Conservation (phyloP, 2,113 vertebrate genomes). For the Marcusenius ussheri region DNA sequence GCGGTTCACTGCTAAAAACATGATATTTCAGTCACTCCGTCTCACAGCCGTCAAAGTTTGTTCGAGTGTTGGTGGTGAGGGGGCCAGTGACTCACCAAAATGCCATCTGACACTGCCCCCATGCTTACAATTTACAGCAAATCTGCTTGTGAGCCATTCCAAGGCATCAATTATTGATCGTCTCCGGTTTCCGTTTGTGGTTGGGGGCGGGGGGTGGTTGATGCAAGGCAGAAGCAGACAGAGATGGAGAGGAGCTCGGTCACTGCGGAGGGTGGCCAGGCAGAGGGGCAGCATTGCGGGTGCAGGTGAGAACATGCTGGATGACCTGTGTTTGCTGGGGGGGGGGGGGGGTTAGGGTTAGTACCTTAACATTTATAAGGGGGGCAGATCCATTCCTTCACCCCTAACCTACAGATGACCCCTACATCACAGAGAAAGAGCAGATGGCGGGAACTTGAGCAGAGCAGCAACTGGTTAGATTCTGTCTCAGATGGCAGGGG, state of each 20-base stretch:
- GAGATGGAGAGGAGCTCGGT: not conserved
- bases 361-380: not conserved
- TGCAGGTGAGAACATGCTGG: not conserved
- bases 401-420: constrained; percentile 11
- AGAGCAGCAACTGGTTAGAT: not conserved
- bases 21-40: not conserved
- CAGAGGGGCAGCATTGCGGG: not conserved
- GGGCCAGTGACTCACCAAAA: constrained; percentile 26
- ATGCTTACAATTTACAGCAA: constrained; percentile 55
- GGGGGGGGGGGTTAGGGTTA: not conserved
- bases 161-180: constrained; percentile 66
- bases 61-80: constrained; percentile 18
- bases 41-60: constrained; percentile 27
- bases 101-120: constrained; percentile 45
- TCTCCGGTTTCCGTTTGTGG: constrained; percentile 60
- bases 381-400: not conserved
- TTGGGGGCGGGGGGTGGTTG: constrained; percentile 1
- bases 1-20: not conserved
- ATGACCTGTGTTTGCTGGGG: not conserved
- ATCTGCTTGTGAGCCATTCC: constrained; percentile 65
- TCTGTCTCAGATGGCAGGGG: constrained; percentile 15
- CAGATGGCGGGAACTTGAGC: not conserved
- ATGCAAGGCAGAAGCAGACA: not conserved
- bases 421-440: not conserved
- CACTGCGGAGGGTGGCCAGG: not conserved